phyloP scores from a whole-genome alignment of 2,888 invertebrate species.

The Ferdinandea cuprea region DNA sequence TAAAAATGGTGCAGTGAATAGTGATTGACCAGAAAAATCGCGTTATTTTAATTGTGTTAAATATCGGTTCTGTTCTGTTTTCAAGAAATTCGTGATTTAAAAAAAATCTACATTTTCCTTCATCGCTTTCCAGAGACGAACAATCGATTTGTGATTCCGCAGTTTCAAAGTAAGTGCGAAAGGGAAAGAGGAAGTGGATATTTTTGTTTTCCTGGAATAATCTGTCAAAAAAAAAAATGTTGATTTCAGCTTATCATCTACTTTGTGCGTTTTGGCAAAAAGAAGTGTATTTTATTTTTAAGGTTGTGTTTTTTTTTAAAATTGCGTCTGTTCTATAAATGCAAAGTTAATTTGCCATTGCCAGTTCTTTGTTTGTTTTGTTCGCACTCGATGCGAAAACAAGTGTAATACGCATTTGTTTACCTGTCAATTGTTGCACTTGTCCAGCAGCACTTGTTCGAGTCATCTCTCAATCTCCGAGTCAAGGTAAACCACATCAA shows the following conservation, averaged over 20 bases:
- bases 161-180: conserved; percentile 61
- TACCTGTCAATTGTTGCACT: conserved; percentile 10
- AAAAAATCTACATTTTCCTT: conserved; percentile 28
- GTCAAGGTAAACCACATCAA: conserved; percentile 64
- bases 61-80: conserved; percentile 37
- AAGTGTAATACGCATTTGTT: conserved; percentile 11
- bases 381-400: not conserved
- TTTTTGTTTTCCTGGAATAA: conserved; percentile 56
- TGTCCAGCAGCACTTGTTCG: not conserved
- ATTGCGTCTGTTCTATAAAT: conserved; percentile 15
- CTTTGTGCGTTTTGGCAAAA: conserved; percentile 25
- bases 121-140: conserved; percentile 44
- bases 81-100: not conserved
- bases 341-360: not conserved
- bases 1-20: conserved; percentile 59
- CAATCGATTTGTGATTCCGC: conserved; percentile 64
- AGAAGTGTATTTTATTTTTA: not conserved
- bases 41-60: conserved; percentile 24
- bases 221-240: conserved; percentile 58
- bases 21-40: conserved; percentile 21
- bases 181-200: conserved; percentile 44
- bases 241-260: conserved; percentile 35
- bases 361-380: not conserved
- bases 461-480: not conserved
- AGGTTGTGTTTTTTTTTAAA: conserved; percentile 12